Percentiles rank a stretch among this genome's conserved stretches.
Evolutionary conservation across 1,140 invertebrate species (phyloP).

Genomic region (Neodiprion pinetum): DNA sequence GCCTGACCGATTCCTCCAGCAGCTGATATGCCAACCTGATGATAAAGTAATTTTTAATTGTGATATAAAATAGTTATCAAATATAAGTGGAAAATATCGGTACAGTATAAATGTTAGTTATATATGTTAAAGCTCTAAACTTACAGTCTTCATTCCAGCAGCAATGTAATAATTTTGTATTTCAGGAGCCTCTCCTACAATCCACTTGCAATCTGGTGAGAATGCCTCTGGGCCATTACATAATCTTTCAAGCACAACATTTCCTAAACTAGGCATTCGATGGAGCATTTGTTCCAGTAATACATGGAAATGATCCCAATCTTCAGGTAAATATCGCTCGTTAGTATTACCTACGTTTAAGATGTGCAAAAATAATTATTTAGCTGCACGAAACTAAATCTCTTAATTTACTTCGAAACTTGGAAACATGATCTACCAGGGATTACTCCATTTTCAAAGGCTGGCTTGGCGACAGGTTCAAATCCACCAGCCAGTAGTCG

Average conservation of each 20-base stretch:
- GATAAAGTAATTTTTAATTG: conserved; percentile 1
- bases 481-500: conserved; percentile 86
- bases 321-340: conserved; percentile 74
- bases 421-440: conserved; percentile 60
- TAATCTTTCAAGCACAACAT: conserved; percentile 77
- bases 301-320: conserved; percentile 97
- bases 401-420: conserved; percentile 21
- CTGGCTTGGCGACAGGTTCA: conserved; percentile 85
- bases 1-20: conserved; percentile 93
- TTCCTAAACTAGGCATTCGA: conserved; percentile 79
- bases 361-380: conserved; percentile 28
- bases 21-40: conserved; percentile 80
- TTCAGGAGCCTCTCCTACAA: conserved; percentile 92
- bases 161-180: conserved; percentile 95
- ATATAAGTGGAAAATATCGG: neutral
- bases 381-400: neutral
- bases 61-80: too few relatives aligned
- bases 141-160: conserved; percentile 91
- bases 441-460: conserved; percentile 81
- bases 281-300: conserved; percentile 85
- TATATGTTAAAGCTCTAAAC: conserved; percentile 14
- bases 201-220: conserved; percentile 92
- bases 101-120: neutral
- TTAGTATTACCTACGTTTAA: conserved; percentile 53
- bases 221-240: conserved; percentile 93